A percentile compares a stretch with the other conserved stretches of the same genome.
phyloP scores from a whole-genome alignment of 1,140 invertebrate species.

The Lysiphlebus fabarum region DNA sequence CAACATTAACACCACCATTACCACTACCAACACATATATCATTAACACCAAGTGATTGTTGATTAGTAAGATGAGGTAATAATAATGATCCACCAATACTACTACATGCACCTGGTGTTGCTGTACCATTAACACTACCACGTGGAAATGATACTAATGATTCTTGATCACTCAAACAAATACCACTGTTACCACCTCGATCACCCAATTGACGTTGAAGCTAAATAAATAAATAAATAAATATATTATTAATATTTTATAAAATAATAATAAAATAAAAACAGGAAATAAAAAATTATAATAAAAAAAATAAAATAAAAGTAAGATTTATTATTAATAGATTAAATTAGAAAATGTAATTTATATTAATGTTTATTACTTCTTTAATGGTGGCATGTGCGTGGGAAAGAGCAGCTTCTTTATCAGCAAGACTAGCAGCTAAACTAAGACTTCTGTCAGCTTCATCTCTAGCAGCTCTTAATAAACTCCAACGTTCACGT shows the following conservation, averaged over 20 bases:
- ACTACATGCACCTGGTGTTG: conserved; percentile 60
- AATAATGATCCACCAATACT: conserved; percentile 50
- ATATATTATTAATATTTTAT: not conserved
- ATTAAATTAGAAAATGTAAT: not conserved
- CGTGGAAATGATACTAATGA: conserved; percentile 51
- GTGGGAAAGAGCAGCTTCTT: conserved; percentile 80
- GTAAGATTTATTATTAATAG: too few relatives aligned
- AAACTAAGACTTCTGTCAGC: conserved; percentile 81
- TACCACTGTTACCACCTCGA: conserved; percentile 59
- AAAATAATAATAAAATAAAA: too few relatives aligned
- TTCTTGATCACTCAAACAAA: conserved; percentile 57
- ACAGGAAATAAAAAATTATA: not conserved
- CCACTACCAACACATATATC: conserved; percentile 38
- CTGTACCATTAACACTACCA: conserved; percentile 56
- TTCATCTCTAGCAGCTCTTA: conserved; percentile 84
- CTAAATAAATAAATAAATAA: conserved; percentile 39
- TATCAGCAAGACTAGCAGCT: conserved; percentile 79
- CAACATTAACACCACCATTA: conserved; percentile 13
- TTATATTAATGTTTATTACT: conserved; percentile 49
- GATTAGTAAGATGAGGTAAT: conserved; percentile 45
- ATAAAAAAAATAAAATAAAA: too few relatives aligned
- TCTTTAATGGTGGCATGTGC: conserved; percentile 79
- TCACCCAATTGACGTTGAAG: conserved; percentile 54
- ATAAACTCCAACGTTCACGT: conserved; percentile 80
- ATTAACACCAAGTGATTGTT: conserved; percentile 41